These are phyloP conservation scores for Pseudochirops corinnae DNA, from an alignment of 2,797 vertebrate genomes.

Conservation along the genomic window DNA sequence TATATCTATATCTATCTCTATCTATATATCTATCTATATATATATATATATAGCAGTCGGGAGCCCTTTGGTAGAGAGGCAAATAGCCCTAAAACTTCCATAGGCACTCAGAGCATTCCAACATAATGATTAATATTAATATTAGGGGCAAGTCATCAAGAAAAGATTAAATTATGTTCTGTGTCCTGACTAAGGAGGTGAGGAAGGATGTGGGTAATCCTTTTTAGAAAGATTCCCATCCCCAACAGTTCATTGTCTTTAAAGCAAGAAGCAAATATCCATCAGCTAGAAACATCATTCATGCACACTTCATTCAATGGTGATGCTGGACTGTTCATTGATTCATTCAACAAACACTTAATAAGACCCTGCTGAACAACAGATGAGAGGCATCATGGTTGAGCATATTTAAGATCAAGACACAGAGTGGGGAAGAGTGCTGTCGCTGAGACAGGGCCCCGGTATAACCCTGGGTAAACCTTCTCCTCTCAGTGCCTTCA, in stretches of 20 bases:
- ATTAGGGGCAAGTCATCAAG: not conserved
- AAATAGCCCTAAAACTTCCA: not conserved
- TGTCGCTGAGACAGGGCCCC: not conserved
- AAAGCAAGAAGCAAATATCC: not conserved
- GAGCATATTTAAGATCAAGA: not conserved
- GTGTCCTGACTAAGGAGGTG: not conserved
- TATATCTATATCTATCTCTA: too few relatives aligned
- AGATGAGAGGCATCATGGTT: not conserved
- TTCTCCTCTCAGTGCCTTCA: not conserved
- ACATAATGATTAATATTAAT: not conserved
- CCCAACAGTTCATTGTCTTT: not conserved
- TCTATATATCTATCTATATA: too few relatives aligned
- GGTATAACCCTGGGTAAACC: not conserved
- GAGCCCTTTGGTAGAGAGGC: not conserved
- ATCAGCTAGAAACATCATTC: not conserved
- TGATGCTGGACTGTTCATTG: not conserved
- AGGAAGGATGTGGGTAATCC: not conserved
- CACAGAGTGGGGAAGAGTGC: not conserved
- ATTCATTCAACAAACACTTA: not conserved
- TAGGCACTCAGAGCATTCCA: not conserved
- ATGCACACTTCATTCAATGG: not conserved
- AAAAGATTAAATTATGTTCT: not conserved
- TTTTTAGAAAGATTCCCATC: not conserved
- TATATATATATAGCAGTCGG: not conserved
- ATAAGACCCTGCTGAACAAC: not conserved